Evolutionary conservation across 92 coral and sea anemone genomes (phyloP).

Genomic region (Isaurus tuberculatus): DNA sequence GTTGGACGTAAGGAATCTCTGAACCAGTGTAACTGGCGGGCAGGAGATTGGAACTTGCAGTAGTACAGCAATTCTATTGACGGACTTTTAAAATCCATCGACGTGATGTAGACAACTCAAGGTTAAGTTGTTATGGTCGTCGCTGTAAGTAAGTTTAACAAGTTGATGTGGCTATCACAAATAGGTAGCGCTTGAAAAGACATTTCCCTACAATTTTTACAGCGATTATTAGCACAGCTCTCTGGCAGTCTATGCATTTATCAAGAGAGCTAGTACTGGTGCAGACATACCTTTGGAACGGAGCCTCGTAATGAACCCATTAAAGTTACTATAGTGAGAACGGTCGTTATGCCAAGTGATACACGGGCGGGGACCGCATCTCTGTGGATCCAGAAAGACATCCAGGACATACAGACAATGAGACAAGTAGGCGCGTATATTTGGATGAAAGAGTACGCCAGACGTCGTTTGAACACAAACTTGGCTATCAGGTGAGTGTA

Average conservation of each 20-base stretch:
- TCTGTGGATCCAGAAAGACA: slow-evolving; percentile 89
- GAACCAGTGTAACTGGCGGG: too few relatives aligned
- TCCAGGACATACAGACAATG: slow-evolving; percentile 87
- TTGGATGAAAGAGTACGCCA: slow-evolving; percentile 88
- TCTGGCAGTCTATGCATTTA: too few relatives aligned
- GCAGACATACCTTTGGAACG: slow-evolving; percentile 76
- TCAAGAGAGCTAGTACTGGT: neutral
- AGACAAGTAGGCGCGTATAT: slow-evolving; percentile 90
- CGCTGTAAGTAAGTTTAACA: too few relatives aligned
- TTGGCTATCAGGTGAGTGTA: slow-evolving; percentile 83
- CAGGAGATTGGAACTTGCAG: too few relatives aligned
- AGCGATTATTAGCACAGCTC: too few relatives aligned
- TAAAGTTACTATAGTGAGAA: slow-evolving; percentile 85
- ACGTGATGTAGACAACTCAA: too few relatives aligned
- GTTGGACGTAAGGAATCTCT: too few relatives aligned
- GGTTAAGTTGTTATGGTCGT: too few relatives aligned
- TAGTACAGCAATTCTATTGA: too few relatives aligned
- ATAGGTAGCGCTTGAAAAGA: too few relatives aligned
- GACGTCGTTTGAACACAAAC: slow-evolving; percentile 81
- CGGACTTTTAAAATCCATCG: too few relatives aligned
- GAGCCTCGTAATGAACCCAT: slow-evolving; percentile 88
- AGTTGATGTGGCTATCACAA: too few relatives aligned
- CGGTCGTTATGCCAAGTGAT: slow-evolving; percentile 89
- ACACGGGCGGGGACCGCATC: slow-evolving; percentile 93
- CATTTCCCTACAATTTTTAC: neutral